Percentiles rank a stretch among this genome's conserved stretches.
Evolutionary conservation across 2,797 vertebrate genomes (phyloP).

Genomic region (Microhierax caerulescens): DNA sequence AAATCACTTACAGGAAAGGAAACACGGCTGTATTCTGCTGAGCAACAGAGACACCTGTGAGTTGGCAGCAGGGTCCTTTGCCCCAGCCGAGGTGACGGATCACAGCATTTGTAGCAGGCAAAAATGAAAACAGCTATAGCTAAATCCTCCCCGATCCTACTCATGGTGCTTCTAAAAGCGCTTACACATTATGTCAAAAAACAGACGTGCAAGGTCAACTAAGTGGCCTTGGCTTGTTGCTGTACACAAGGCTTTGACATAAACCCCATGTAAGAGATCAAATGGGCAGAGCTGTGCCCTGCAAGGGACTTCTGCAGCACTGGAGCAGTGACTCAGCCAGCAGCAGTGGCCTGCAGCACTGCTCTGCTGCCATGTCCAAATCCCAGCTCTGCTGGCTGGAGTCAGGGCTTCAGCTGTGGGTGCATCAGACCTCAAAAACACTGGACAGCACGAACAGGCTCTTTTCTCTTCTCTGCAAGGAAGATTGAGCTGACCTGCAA

Average conservation of each 20-base stretch:
- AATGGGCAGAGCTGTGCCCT: background rate
- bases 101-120: background rate
- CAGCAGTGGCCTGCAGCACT: background rate
- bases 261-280: background rate
- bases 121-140: background rate
- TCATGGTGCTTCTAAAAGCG: background rate
- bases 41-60: background rate
- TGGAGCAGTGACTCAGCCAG: background rate
- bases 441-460: background rate
- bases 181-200: background rate
- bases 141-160: background rate
- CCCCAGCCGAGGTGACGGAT: background rate
- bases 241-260: background rate
- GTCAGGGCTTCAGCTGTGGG: background rate
- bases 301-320: fast-evolving
- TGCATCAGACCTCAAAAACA: background rate
- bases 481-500: background rate
- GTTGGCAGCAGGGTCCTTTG: background rate
- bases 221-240: background rate
- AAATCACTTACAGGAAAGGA: background rate
- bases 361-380: background rate
- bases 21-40: background rate
- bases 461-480: background rate
- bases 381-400: background rate
- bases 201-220: background rate